Conservation (phyloP, 2,113 vertebrate species). For the Nannobrachium achirus region DNA sequence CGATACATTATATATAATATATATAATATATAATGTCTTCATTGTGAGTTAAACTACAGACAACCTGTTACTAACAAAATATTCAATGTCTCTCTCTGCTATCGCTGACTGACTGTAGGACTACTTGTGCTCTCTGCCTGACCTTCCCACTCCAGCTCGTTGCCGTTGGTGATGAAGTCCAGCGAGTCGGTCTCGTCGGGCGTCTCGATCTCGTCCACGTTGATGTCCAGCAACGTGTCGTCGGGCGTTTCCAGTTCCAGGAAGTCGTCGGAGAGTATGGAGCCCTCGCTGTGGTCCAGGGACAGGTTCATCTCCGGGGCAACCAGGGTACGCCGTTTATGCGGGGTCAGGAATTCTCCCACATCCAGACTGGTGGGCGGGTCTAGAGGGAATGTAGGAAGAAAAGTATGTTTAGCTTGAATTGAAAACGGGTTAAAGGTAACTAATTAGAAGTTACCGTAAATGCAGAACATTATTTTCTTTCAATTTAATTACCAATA, state of each 20-base stretch:
- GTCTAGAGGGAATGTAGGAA: constrained; percentile 69
- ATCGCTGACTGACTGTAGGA: neutral
- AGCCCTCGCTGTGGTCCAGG: constrained; percentile 95
- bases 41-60: neutral
- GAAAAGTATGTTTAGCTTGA: neutral
- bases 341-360: constrained; percentile 71
- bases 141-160: constrained; percentile 98
- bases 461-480: too few relatives aligned
- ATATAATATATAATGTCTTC: too few relatives aligned
- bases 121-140: constrained; percentile 45
- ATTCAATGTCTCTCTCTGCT: neutral
- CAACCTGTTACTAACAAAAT: neutral
- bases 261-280: constrained; percentile 91
- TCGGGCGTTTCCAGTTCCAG: constrained; percentile 92
- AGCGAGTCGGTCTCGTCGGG: constrained; percentile 95
- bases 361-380: constrained; percentile 86
- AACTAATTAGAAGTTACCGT: too few relatives aligned
- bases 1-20: too few relatives aligned
- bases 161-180: constrained; percentile 90
- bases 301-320: constrained; percentile 96
- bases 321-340: constrained; percentile 89
- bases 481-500: too few relatives aligned
- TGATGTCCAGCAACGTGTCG: constrained; percentile 89
- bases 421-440: neutral
- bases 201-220: constrained; percentile 95